Conservation (phyloP, 2,888 invertebrate species). For the Caenorhabditis drosophilae region DNA sequence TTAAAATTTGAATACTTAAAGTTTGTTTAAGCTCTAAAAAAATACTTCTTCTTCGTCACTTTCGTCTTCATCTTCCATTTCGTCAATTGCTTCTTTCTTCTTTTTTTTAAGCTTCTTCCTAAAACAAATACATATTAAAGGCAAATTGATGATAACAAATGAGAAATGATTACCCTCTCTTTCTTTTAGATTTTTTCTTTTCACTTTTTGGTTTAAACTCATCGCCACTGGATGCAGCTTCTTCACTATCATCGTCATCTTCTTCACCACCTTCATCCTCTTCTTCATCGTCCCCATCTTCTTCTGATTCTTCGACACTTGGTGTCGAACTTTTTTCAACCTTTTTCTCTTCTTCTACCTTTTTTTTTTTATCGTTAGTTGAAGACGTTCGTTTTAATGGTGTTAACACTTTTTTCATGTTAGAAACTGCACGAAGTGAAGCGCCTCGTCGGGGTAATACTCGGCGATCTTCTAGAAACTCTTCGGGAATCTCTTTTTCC, state of each 20-base stretch:
- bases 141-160: too few relatives aligned
- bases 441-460: constrained; percentile 61
- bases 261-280: constrained; percentile 72
- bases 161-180: constrained; percentile 34
- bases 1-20: not conserved
- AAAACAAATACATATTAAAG: too few relatives aligned
- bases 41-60: constrained; percentile 29
- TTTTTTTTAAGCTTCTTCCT: too few relatives aligned
- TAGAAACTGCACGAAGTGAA: constrained; percentile 47
- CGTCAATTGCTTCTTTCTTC: constrained; percentile 13
- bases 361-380: constrained; percentile 8
- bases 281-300: constrained; percentile 4
- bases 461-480: constrained; percentile 43
- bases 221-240: constrained; percentile 74
- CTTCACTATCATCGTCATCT: constrained; percentile 72
- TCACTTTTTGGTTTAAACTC: constrained; percentile 51
- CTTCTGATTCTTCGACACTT: constrained; percentile 1
- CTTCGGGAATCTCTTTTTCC: constrained; percentile 17
- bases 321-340: not conserved
- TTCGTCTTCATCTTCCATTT: constrained; percentile 39
- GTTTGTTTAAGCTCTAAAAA: not conserved
- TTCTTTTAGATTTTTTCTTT: constrained; percentile 10
- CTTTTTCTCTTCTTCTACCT: constrained; percentile 58
- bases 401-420: constrained; percentile 37
- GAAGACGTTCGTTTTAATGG: constrained; percentile 7